Base-by-base conservation (phyloP, 2,888 invertebrate species). In the Agonopterix subpropinquella region DNA sequence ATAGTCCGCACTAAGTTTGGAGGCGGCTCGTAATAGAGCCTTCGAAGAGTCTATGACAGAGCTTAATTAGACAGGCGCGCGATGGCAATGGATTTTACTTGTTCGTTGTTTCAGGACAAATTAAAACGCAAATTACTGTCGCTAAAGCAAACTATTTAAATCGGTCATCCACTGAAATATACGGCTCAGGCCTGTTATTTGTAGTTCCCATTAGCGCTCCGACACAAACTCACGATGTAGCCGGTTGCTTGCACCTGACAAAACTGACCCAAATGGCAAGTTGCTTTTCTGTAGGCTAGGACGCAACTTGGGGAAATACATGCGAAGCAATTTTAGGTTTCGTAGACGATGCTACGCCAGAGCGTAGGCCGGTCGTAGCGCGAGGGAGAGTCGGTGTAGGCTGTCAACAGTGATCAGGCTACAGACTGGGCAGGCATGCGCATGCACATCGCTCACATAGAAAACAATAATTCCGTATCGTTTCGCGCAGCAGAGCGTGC, bases 1-100 rank as follows among this genome's bases (percentile, higher is more conserved):
- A 81, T 80, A 80, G 86, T 80, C 79, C 76, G 77, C 74, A 79
- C 83, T 79, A 86, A 87, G 85, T 87, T 86, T 77, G 81, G 83
- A 82, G 76, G 77, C 77, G 74, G 77, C 79, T 81, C 79, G 84
- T 88, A 88, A 88, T 86, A 86, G 86, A 88, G 84, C 82, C 84
- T 87, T 84, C 86, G 87, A 85, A 82, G 80, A 85, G 83, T 80
- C 83, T 86, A 86, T 87, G 86, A 87, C 87, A 85, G 81, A 81
- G 81, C 82, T 78, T 88, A 88, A 88, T 88, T 84, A 88, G 88
- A 88, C 87, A 86, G 83, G 80, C 86, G 85, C 75, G 72, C 70
- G 80, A 77, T 79, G 75, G 75, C 76, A 77, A 87, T 88, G 87
- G 87, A 85, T 80, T 88, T 87, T 86, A 80, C 87, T 85, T 83